Base-by-base conservation (phyloP, 30 jellyfish, hydroid and myxozoan genomes). In the Haliclystus octoradiatus region DNA sequence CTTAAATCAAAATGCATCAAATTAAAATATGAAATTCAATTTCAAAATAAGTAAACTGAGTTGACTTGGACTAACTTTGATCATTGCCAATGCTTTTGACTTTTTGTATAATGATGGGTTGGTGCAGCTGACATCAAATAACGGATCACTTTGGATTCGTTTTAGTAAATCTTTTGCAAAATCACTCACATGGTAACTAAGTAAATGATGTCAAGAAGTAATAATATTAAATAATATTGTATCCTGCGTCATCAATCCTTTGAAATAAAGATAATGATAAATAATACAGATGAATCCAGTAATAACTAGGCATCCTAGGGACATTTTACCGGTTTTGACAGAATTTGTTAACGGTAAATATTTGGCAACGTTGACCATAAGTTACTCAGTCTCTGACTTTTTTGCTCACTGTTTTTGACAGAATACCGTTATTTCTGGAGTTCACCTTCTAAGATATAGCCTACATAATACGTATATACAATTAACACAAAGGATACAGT, bases 161-260 rank as follows among this genome's bases (percentile, higher is more conserved):
- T 33, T 71, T 0, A 88, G 76, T 33, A 80, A 76, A 1, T 88
- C 95, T 50, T 50, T 31, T 19, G 95, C 95, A 52, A 88, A 88
- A 61, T 88, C 97, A 26, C 92, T 71, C 13, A 88, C 88, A 33
- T 81, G 91, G 68, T 81, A 88, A 70, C 95, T 84, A 31, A 15
- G 32, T 1, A 23, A 13, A 2, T 49, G 33, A 2, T 63, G 52
- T 69, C 25, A 15, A 31, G 65, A 34, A 2, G 23, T 51, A 2
- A 63, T 9, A 28, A 4, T 13, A 15, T 29, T 26, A 9, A 52
- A 63, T 19, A 3, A 26, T 27, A 2, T 49, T 26, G 33, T 26
- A 29, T 23, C 9, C 5, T 3, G 26, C 22, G 26, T 3, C 24
- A 19, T 22, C 3, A 52, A 3, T 22, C 26, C 22, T 19, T 52